Percentiles rank a stretch among this genome's conserved stretches.
phyloP scores from a whole-genome alignment of 2,888 invertebrate species.

The Drosophila anomelani region DNA sequence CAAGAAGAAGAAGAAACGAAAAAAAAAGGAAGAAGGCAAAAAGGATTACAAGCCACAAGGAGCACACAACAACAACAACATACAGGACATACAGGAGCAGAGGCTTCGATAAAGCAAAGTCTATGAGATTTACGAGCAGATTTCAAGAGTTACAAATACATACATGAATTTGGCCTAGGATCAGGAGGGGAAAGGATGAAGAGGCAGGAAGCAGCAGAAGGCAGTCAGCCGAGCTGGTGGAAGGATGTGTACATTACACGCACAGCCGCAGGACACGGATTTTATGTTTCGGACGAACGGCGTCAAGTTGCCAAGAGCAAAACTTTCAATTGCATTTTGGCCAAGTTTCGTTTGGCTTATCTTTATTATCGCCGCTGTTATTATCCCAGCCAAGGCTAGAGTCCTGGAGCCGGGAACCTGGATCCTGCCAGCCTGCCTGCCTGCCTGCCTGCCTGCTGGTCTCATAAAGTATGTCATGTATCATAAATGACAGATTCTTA shows the following conservation, averaged over 20 bases:
- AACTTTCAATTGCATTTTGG: conserved; percentile 73
- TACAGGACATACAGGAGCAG: conserved; percentile 18
- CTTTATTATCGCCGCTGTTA: conserved; percentile 73
- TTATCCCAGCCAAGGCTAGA: conserved; percentile 34
- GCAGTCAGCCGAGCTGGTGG: no score
- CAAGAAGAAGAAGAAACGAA: not conserved
- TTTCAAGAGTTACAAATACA: conserved; percentile 53
- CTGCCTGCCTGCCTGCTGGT: not conserved
- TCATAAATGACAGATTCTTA: conserved; percentile 81
- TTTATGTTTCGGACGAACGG: conserved; percentile 41
- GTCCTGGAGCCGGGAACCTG: not conserved
- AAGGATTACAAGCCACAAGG: conserved; percentile 65
- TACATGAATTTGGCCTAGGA: conserved; percentile 40
- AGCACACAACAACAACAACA: conserved; percentile 9
- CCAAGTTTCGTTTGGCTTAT: conserved; percentile 68
- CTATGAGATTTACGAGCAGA: conserved; percentile 67
- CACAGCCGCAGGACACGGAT: conserved; percentile 45
- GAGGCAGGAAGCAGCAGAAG: no score
- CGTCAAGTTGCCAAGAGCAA: conserved; percentile 54
- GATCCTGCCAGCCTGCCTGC: not conserved
- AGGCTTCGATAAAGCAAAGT: conserved; percentile 53
- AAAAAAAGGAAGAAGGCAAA: conserved; percentile 4
- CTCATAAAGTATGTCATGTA: conserved; percentile 79
- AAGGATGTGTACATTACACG: conserved; percentile 7
- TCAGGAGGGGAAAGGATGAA: not conserved